phyloP scores from a whole-genome alignment of 64 coral and sea anemone genomes.

The Dendrophyllia cribrosa region DNA sequence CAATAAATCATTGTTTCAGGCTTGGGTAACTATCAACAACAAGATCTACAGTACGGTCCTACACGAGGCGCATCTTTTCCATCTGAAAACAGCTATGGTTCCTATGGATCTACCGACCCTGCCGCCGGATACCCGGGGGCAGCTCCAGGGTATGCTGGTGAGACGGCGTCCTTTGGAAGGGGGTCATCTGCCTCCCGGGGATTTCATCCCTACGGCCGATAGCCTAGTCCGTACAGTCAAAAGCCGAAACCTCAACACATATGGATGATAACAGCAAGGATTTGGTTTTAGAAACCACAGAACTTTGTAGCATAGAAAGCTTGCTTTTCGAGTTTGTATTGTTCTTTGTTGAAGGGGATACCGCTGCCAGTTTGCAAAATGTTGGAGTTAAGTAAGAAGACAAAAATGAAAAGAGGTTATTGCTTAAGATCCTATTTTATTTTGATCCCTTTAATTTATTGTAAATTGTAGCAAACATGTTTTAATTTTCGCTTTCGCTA shows the following conservation, averaged over 20 bases:
- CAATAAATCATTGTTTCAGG: not conserved
- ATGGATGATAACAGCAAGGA: not conserved
- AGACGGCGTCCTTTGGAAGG: slow-evolving; percentile 15
- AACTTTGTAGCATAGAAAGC: not conserved
- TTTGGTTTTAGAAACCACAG: not conserved
- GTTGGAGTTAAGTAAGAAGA: not conserved
- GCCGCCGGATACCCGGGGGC: not conserved
- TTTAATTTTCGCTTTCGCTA: not conserved
- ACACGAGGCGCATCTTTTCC: not conserved
- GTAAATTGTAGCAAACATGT: not conserved
- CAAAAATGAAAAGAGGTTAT: not conserved
- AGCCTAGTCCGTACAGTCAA: not conserved
- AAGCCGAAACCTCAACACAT: not conserved
- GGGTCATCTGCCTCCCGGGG: slow-evolving; percentile 15
- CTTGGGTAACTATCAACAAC: slow-evolving; percentile 41
- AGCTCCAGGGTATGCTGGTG: not conserved
- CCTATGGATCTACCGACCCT: not conserved
- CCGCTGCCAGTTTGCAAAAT: not conserved
- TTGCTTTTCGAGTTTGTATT: not conserved
- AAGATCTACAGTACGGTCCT: slow-evolving; percentile 35
- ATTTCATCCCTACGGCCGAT: slow-evolving; percentile 48
- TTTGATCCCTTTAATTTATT: not conserved
- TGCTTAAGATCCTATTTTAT: not conserved
- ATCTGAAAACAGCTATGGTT: slow-evolving; percentile 1
- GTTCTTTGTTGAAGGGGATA: not conserved